These are phyloP conservation scores for Brachionus rubens DNA, from an alignment of 1,140 invertebrate genomes.

Conservation along the genomic window DNA sequence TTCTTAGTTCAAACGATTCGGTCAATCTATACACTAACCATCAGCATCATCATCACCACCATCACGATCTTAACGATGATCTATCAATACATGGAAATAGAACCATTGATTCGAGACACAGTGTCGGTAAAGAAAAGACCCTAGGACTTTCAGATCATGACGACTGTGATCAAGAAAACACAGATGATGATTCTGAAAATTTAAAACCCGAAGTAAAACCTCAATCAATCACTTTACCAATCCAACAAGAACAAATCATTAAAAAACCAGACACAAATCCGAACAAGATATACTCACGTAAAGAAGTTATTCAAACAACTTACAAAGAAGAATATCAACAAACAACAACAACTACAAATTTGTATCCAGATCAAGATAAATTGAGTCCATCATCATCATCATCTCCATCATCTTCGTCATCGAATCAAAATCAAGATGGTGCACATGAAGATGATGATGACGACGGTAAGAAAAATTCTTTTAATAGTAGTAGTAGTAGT, in stretches of 20 bases:
- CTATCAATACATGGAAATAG: background rate
- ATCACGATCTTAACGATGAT: background rate
- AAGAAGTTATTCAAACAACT: slow-evolving; percentile 38
- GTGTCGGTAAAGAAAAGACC: slow-evolving; percentile 22
- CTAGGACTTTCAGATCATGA: slow-evolving; percentile 36
- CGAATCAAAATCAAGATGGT: background rate
- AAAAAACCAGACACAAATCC: too few species aligned
- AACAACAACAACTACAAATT: slow-evolving; percentile 30
- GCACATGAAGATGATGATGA: slow-evolving; percentile 14
- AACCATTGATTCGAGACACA: slow-evolving; percentile 28
- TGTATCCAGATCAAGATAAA: background rate
- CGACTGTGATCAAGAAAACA: slow-evolving; percentile 4
- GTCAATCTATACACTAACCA: background rate
- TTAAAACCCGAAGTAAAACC: background rate
- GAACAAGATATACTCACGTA: slow-evolving; percentile 40
- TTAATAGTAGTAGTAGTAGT: slow-evolving; percentile 37
- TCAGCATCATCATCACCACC: background rate
- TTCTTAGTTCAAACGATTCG: background rate
- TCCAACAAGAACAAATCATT: slow-evolving; percentile 17
- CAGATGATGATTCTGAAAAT: slow-evolving; percentile 33
- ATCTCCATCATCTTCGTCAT: slow-evolving; percentile 6
- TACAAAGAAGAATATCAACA: slow-evolving; percentile 40
- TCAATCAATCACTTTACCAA: background rate
- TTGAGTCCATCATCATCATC: slow-evolving; percentile 15
- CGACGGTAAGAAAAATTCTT: slow-evolving; percentile 26